Base-by-base conservation (phyloP, 1,140 invertebrate genomes). In the Cherax quadricarinatus region DNA sequence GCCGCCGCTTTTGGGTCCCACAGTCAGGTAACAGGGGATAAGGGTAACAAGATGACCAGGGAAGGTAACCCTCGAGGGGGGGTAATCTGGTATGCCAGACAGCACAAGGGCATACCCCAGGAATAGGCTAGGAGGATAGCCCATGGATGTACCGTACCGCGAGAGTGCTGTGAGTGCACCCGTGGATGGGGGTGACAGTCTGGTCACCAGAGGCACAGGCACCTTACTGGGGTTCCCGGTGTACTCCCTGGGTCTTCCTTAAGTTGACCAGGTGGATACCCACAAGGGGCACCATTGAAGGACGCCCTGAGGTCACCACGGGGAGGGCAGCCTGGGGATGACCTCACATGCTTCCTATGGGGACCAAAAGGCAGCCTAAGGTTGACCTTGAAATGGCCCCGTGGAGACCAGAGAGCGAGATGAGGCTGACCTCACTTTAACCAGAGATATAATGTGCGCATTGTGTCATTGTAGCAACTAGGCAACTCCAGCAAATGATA, bases 11-110 rank as follows among this genome's bases (percentile, higher is more conserved):
- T 75, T 80, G 75, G 90, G 90, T 91, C 90, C 84, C 90, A 70
- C 75, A 87, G 62, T 91, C 84, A 86, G 90, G 90, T 86, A 86
- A 91, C 90, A 91, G 79, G 90, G 82, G 73, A 81, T 53, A 60
- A 73, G 84, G 66, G 60, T 79, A 91, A 80, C 81, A 83, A 82
- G 80, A 21, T 75, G 24, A 30, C 70, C 70, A 30, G 21, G 53
- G 9, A 9, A n/a, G n/a, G 70, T 30, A 4, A 7, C 70, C 70
- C n/a, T 1, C 70, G 24, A n/a, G 70, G 70, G 70, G 70, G 12
- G 21, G 62, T 14, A 1, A 7, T 75, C 70, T 5, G 9, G 70
- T 30, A 75, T 24, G 6, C 70, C 16, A 75, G 14, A 57, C 53
- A 57, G 14, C 53, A 57, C 53, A 14, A 57, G 14, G 53, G 53